Percentiles rank a stretch among this genome's conserved stretches.
phyloP scores from a whole-genome alignment of 2,113 vertebrate genomes.

The Amphiprion ocellaris region DNA sequence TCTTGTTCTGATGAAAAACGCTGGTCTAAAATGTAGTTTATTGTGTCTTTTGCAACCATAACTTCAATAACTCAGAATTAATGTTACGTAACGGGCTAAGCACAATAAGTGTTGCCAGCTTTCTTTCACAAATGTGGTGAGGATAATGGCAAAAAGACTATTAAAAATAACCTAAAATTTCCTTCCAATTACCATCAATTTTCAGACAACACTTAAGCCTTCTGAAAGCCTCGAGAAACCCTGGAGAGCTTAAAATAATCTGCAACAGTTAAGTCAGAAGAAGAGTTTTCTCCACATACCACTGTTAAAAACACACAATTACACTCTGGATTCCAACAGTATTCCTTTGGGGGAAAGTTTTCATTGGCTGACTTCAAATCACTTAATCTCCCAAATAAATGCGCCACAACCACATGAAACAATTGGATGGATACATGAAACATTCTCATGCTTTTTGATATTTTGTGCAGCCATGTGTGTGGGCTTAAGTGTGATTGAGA shows the following conservation, averaged over 20 bases:
- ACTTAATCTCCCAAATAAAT: conserved; percentile 43
- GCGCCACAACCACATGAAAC: conserved; percentile 6
- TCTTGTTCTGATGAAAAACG: no score
- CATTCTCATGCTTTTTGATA: conserved; percentile 6
- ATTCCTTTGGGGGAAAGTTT: conserved; percentile 47
- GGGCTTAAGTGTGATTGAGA: conserved; percentile 25
- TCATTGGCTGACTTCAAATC: conserved; percentile 42
- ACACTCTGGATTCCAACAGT: conserved; percentile 30
- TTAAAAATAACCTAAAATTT: no score
- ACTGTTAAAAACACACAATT: conserved; percentile 52
- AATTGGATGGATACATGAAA: neutral
- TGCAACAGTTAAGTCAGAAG: conserved; percentile 48
- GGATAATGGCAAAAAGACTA: no score
- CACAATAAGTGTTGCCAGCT: no score
- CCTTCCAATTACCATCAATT: no score
- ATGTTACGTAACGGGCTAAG: no score
- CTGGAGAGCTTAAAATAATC: conserved; percentile 48
- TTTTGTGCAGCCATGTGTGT: conserved; percentile 7
- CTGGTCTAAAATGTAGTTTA: no score
- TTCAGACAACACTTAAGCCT: no score
- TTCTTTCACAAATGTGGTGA: no score
- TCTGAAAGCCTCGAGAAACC: no score
- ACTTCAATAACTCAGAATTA: no score
- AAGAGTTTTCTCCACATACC: conserved; percentile 42
- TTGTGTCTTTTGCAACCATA: no score